Percentiles rank a stretch among this genome's conserved stretches.
These are phyloP conservation scores for Trogon surrucura DNA, from an alignment of 2,113 vertebrate genomes.

Conservation along the genomic window DNA sequence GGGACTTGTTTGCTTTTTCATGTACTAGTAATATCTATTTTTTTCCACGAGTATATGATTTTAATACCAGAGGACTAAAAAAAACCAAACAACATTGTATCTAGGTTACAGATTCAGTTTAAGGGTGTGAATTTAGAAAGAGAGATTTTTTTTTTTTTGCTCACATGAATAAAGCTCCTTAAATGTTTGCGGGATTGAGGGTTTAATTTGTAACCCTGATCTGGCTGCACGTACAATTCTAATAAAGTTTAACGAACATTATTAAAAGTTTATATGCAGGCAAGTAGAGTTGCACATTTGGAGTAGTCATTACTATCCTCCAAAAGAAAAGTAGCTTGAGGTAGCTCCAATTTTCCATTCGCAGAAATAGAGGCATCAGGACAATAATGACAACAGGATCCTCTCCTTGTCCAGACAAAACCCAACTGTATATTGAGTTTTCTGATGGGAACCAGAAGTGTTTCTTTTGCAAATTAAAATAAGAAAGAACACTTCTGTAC, in stretches of 20 bases:
- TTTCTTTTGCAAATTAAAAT: background rate
- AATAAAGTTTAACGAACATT: slow-evolving; percentile 74
- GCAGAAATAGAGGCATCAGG: background rate
- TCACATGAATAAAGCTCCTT: slow-evolving; percentile 10
- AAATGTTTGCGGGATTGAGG: slow-evolving; percentile 36
- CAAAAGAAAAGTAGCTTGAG: slow-evolving; percentile 18
- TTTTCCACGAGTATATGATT: background rate
- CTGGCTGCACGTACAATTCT: slow-evolving; percentile 56
- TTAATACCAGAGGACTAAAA: background rate
- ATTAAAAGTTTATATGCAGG: slow-evolving; percentile 71
- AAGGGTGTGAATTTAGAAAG: background rate
- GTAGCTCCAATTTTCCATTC: slow-evolving; percentile 28
- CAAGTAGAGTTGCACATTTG: slow-evolving; percentile 48
- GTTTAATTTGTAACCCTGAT: slow-evolving; percentile 61
- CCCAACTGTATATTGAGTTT: fast-evolving
- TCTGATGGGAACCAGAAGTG: background rate
- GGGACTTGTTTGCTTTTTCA: background rate
- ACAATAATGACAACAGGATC: background rate
- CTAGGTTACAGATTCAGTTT: background rate
- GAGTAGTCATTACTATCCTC: slow-evolving; percentile 36
- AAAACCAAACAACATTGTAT: background rate
- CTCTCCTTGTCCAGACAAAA: background rate
- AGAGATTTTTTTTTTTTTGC: background rate
- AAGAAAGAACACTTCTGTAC: background rate
- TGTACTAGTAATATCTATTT: background rate